phyloP scores from a whole-genome alignment of 1,140 invertebrate genomes.

The Drepana arcuata region DNA sequence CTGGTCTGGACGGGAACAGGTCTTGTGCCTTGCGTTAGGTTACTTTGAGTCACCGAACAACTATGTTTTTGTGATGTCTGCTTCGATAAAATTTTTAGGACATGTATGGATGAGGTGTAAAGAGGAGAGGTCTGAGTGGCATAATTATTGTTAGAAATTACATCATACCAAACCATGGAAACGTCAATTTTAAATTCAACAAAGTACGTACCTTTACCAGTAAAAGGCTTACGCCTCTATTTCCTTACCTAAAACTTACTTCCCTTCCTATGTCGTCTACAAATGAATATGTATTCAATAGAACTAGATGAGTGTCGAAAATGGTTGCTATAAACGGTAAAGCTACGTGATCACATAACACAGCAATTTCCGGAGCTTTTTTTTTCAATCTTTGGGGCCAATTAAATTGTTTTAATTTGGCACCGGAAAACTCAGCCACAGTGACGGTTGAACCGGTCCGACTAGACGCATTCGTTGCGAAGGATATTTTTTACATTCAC shows the following conservation, averaged over 20 bases:
- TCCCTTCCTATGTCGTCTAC: too few species aligned
- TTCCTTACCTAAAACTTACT: too few species aligned
- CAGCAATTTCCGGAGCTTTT: slow-evolving; percentile 31
- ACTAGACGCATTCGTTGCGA: slow-evolving; percentile 17
- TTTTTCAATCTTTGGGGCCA: slow-evolving; percentile 10
- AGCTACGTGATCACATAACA: slow-evolving; percentile 15
- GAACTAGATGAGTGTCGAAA: too few species aligned
- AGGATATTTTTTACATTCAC: slow-evolving; percentile 27
- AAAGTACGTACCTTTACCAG: too few species aligned
- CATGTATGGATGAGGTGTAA: too few species aligned
- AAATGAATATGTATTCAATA: too few species aligned
- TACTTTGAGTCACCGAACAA: slow-evolving; percentile 18
- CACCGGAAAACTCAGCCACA: slow-evolving; percentile 22
- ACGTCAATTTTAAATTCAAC: too few species aligned
- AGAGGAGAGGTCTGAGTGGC: too few species aligned
- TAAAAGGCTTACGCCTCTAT: too few species aligned
- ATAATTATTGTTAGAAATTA: too few species aligned
- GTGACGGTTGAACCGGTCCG: slow-evolving; percentile 23
- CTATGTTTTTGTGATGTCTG: slow-evolving; percentile 5
- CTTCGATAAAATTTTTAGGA: background rate
- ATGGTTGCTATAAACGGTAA: background rate
- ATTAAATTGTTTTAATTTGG: slow-evolving; percentile 32
- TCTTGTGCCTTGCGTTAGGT: slow-evolving; percentile 26
- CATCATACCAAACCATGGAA: too few species aligned
- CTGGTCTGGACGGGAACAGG: slow-evolving; percentile 28